phyloP scores from a whole-genome alignment of 2,888 invertebrate genomes.

The Acanthococcus lagerstroemiae region DNA sequence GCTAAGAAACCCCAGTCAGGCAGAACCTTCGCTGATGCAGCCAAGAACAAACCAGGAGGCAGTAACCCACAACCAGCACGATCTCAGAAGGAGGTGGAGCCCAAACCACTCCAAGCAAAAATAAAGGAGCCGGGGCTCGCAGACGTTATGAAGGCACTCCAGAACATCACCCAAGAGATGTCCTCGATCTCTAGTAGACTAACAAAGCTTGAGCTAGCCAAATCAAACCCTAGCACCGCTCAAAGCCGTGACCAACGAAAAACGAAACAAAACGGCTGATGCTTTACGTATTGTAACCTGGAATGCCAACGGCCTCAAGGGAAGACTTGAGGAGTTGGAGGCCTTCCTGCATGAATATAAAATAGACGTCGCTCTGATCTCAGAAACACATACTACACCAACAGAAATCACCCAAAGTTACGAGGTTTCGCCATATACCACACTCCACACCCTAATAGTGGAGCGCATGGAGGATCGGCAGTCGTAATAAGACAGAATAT shows the following conservation, averaged over 20 bases:
- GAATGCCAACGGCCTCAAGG: not conserved
- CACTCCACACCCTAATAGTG: not conserved
- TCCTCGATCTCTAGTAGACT: not conserved
- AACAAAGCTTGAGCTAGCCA: not conserved
- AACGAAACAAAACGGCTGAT: no score
- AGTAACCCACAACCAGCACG: not conserved
- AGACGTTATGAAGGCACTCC: not conserved
- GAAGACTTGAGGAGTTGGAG: not conserved
- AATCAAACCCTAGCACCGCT: no score
- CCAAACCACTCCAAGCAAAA: not conserved
- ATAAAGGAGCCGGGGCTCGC: not conserved
- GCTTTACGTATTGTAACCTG: no score
- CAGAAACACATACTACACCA: not conserved
- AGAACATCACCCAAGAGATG: not conserved
- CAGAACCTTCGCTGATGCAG: no score
- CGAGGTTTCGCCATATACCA: no score
- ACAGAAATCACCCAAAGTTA: no score
- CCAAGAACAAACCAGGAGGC: not conserved
- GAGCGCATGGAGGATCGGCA: not conserved
- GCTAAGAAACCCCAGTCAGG: no score
- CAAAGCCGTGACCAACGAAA: not conserved
- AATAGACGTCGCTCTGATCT: not conserved
- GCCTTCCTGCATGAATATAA: not conserved
- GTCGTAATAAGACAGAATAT: not conserved
- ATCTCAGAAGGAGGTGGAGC: not conserved